Evolutionary conservation across 1,140 invertebrate genomes (phyloP).

Genomic region (Drosophila kanapiae): DNA sequence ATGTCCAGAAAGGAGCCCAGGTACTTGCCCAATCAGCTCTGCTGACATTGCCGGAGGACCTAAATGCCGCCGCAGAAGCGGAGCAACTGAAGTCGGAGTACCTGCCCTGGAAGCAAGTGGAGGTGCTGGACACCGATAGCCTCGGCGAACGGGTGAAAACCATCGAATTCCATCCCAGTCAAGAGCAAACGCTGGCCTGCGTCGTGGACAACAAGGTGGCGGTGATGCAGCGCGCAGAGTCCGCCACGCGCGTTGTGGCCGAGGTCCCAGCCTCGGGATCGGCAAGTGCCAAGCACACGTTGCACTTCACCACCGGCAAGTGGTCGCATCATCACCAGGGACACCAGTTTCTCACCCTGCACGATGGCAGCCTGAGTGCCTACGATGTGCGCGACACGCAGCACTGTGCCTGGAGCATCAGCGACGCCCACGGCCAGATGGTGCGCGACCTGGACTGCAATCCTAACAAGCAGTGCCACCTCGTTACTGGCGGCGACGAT

Average conservation of each 20-base stretch:
- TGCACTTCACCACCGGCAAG: slow-evolving; percentile 92
- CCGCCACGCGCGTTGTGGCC: slow-evolving; percentile 84
- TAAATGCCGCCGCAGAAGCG: slow-evolving; percentile 31
- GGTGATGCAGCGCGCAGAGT: slow-evolving; percentile 87
- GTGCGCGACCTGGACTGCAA: slow-evolving; percentile 98
- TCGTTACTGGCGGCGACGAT: slow-evolving; percentile 98
- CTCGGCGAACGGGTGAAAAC: slow-evolving; percentile 89
- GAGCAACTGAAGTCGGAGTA: slow-evolving; percentile 85
- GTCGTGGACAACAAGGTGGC: slow-evolving; percentile 91
- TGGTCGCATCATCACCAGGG: slow-evolving; percentile 98
- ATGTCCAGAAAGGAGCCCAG: slow-evolving; percentile 85
- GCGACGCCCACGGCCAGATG: slow-evolving; percentile 94
- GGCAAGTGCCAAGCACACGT: slow-evolving; percentile 87
- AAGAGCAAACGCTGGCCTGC: slow-evolving; percentile 89
- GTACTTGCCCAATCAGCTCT: slow-evolving; percentile 75
- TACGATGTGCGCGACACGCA: slow-evolving; percentile 93
- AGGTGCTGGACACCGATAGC: slow-evolving; percentile 64
- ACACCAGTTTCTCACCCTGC: slow-evolving; percentile 91
- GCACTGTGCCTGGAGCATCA: slow-evolving; percentile 92
- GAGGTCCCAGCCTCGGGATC: slow-evolving; percentile 63
- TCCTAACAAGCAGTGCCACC: slow-evolving; percentile 97
- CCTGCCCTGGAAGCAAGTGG: slow-evolving; percentile 71
- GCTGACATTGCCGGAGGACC: slow-evolving; percentile 77
- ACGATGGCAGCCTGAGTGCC: slow-evolving; percentile 93
- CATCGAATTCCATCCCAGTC: slow-evolving; percentile 94